phyloP scores from a whole-genome alignment of 2,797 vertebrate species.

The Eutrigla gurnardus region DNA sequence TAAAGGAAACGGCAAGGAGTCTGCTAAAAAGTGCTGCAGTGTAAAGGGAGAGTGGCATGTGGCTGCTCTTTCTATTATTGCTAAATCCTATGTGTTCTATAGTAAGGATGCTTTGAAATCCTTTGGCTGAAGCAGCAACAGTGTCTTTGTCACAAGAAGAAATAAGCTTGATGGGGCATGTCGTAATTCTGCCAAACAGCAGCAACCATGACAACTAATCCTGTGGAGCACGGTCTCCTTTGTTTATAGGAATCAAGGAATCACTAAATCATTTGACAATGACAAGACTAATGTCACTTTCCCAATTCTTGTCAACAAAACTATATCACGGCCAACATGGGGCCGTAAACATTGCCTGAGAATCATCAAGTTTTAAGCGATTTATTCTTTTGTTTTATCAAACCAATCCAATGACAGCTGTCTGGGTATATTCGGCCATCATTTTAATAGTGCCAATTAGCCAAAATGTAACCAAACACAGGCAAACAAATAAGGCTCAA shows the following conservation, averaged over 20 bases:
- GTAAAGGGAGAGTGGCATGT: too few species aligned
- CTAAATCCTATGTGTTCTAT: not conserved
- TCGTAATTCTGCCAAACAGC: constrained; percentile 1
- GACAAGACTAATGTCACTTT: not conserved
- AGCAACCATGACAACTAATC: not conserved
- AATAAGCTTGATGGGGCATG: constrained; percentile 2
- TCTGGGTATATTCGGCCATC: not conserved
- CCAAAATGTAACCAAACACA: not conserved
- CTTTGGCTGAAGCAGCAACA: constrained; percentile 18
- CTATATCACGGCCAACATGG: not conserved
- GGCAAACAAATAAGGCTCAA: not conserved
- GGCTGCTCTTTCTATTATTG: constrained; percentile 22
- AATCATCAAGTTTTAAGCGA: too few species aligned
- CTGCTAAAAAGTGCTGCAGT: not conserved
- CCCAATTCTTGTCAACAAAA: not conserved
- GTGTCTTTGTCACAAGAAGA: constrained; percentile 8
- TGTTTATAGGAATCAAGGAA: not conserved
- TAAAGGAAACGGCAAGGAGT: not conserved
- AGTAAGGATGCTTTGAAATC: constrained; percentile 2
- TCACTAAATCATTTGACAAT: not conserved
- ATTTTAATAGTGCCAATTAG: not conserved
- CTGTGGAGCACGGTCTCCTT: not conserved
- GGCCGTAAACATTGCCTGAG: too few species aligned
- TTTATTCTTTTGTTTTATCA: not conserved
- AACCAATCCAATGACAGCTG: not conserved